Conservation (phyloP, 2,797 vertebrate genomes). For the Dicrostonyx torquatus region DNA sequence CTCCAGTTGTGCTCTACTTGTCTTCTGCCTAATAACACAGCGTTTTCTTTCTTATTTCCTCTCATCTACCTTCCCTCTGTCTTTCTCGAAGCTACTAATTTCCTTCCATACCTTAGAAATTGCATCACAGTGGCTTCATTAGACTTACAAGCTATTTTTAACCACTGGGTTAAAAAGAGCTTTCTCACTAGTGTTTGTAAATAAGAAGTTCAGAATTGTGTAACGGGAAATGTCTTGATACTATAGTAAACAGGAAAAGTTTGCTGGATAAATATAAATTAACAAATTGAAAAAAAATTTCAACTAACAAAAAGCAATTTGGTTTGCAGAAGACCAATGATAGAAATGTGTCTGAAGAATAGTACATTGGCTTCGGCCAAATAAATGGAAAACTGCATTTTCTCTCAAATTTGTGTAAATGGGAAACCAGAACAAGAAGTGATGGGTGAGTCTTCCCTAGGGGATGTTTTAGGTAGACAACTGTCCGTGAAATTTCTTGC, state of each 20-base stretch:
- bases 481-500: neutral
- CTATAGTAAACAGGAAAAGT: constrained; percentile 48
- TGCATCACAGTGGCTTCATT: neutral
- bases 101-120: neutral
- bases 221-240: constrained; percentile 28
- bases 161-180: neutral
- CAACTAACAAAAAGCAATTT: constrained; percentile 4
- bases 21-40: neutral
- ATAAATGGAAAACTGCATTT: constrained; percentile 9
- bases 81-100: neutral
- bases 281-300: constrained; percentile 29
- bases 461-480: neutral
- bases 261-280: constrained; percentile 47
- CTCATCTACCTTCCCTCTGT: neutral
- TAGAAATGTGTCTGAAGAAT: neutral
- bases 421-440: neutral
- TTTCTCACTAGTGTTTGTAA: neutral
- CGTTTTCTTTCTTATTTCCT: neutral
- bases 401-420: constrained; percentile 28
- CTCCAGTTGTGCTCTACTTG: rapidly evolving
- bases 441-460: neutral
- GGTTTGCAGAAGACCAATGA: neutral
- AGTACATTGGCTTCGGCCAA: neutral
- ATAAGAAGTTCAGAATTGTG: neutral
- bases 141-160: neutral